Evolutionary conservation across 2,888 invertebrate species (phyloP).

Genomic region (Merodon equestris): DNA sequence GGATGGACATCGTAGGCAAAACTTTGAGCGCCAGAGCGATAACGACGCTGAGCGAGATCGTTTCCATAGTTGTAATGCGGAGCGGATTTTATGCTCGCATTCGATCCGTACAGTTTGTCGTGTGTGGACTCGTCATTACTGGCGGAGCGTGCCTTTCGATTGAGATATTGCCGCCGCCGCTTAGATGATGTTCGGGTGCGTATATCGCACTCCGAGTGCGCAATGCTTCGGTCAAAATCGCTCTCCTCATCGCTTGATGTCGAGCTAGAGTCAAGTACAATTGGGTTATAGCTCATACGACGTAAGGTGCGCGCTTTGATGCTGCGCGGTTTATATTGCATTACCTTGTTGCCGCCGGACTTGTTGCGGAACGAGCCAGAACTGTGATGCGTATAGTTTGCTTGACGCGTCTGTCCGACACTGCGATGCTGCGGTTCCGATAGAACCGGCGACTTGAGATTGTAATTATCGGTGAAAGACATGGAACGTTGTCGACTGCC

Average conservation of each 20-base stretch:
- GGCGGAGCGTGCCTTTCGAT: conserved; percentile 75
- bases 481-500: conserved; percentile 79
- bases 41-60: conserved; percentile 66
- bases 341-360: conserved; percentile 63
- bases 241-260: conserved; percentile 81
- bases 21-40: conserved; percentile 49
- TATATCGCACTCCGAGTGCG: conserved; percentile 81
- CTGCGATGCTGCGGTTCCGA: conserved; percentile 73
- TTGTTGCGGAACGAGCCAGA: conserved; percentile 69
- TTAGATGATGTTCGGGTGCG: conserved; percentile 75
- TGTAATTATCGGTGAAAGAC: conserved; percentile 80
- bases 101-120: conserved; percentile 79
- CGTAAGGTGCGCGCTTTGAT: conserved; percentile 80
- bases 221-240: conserved; percentile 78
- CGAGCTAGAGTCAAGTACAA: conserved; percentile 80
- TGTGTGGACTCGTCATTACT: conserved; percentile 74
- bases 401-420: conserved; percentile 61
- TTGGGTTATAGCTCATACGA: conserved; percentile 82
- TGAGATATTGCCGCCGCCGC: conserved; percentile 75
- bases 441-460: conserved; percentile 75
- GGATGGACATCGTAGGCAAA: conserved; percentile 55
- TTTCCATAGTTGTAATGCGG: conserved; percentile 78
- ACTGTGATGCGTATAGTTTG: conserved; percentile 65
- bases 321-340: conserved; percentile 79
- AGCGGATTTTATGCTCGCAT: conserved; percentile 79